Base-by-base conservation (phyloP, 2,888 invertebrate species). In the Napeogenes sylphis region DNA sequence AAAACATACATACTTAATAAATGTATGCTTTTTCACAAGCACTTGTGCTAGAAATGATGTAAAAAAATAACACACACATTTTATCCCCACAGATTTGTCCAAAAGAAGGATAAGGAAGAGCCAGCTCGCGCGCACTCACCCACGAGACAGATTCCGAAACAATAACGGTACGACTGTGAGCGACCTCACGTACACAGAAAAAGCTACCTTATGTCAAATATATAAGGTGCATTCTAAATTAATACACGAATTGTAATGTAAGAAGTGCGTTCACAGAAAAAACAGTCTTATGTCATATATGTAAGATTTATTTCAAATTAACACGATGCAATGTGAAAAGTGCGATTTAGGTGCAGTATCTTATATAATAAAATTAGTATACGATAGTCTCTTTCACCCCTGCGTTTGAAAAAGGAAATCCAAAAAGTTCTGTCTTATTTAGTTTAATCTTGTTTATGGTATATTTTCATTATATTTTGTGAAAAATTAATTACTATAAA, bases 121-220 rank as follows among this genome's bases (percentile, higher is more conserved):
- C 82, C 85, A 0, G 81, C 83, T 66, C 78, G 84, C 0, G 85
- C 87, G 65, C 86, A 85, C 58, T 84, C 86, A 0, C 86, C 86
- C 12, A 51, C 51, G 30, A 51, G 51, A 51, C 51, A 51, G 30
- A 51, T 30, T 30, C 8, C 21, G 21, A 30, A 8, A 10, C 51
- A 21, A 30, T 51, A 51, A 51, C 21, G 30, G 2, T 51, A 51
- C 30, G 30, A 63, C 56, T 57, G 59, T 59, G 56, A 59, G 53
- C 51, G 42, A 10, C 35, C 59, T 55, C 59, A 45, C 55, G 35
- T 32, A 59, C 59, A 45, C 54, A 55, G 14, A 21, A 51, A 14
- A 58, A 47, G 5, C 47, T 47, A 35, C 4, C 47, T 2, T 61
- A 63, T 55, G 42, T 55, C 32, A 42, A 45, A 30, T 32, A 12